Percentiles rank a stretch among this genome's conserved stretches.
Conservation (phyloP, 2,113 vertebrate genomes). For the Brachirus orientalis region DNA sequence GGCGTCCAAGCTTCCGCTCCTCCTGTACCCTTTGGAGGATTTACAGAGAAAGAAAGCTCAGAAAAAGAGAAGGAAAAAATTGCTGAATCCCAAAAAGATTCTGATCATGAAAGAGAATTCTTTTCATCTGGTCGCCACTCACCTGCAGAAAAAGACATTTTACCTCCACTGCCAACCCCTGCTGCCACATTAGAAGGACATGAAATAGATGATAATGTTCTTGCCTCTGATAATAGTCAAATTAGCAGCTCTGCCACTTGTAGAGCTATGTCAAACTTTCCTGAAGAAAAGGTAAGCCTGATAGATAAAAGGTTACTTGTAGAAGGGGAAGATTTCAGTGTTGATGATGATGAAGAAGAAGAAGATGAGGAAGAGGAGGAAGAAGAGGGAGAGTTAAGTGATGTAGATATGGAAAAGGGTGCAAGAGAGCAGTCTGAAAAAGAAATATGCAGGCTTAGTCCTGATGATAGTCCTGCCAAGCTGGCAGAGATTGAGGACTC, state of each 20-base stretch:
- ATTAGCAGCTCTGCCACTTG: conserved; percentile 62
- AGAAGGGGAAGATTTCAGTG: conserved; percentile 76
- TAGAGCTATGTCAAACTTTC: conserved; percentile 59
- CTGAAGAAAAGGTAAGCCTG: conserved; percentile 73
- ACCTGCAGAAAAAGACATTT: conserved; percentile 65
- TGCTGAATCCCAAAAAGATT: conserved; percentile 54
- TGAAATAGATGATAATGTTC: conserved; percentile 77
- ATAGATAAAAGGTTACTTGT: conserved; percentile 77
- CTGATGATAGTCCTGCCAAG: conserved; percentile 42
- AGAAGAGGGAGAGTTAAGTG: conserved; percentile 83
- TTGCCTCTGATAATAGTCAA: conserved; percentile 73
- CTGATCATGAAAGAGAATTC: conserved; percentile 54
- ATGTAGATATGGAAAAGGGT: conserved; percentile 94
- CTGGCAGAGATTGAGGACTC: conserved; percentile 64
- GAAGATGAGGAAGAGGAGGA: conserved; percentile 76
- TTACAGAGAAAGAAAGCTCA: conserved; percentile 57
- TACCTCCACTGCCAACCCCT: conserved; percentile 41
- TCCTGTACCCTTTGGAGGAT: conserved; percentile 33
- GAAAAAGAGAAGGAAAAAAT: conserved; percentile 61
- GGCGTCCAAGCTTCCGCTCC: conserved; percentile 34
- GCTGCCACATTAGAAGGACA: conserved; percentile 41
- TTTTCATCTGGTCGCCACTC: conserved; percentile 66
- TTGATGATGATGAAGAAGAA: conserved; percentile 72
- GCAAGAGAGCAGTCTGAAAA: conserved; percentile 94
- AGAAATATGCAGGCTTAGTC: conserved; percentile 75